Evolutionary conservation across 2,797 vertebrate species (phyloP).

Genomic region (Cynodonichthys magdalenae): DNA sequence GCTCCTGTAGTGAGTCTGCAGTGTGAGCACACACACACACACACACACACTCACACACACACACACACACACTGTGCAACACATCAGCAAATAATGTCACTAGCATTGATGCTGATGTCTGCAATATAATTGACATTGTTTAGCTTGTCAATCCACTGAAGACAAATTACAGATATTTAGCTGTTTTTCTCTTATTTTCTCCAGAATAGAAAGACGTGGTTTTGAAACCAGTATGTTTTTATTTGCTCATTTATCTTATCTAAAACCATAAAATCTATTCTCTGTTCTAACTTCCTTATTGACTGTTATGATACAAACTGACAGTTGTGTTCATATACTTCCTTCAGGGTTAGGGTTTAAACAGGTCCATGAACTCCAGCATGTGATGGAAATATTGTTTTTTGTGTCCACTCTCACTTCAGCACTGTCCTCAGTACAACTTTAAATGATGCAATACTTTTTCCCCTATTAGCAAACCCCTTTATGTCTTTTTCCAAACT

Average conservation of each 20-base stretch:
- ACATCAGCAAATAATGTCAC: constrained; percentile 41
- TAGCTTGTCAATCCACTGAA: constrained; percentile 27
- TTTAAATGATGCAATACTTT: constrained; percentile 57
- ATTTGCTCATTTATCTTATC: too few relatives aligned
- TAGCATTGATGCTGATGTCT: constrained; percentile 32
- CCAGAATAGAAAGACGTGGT: constrained; percentile 19
- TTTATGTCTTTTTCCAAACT: constrained; percentile 19
- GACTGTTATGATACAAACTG: constrained; percentile 57
- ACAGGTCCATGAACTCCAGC: constrained; percentile 41
- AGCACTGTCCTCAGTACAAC: constrained; percentile 46
- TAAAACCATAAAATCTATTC: too few relatives aligned
- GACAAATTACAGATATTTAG: constrained; percentile 33
- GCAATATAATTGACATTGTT: constrained; percentile 17
- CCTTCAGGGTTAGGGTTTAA: constrained; percentile 59
- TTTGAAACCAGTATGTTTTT: too few relatives aligned
- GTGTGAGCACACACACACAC: neutral
- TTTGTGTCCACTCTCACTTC: constrained; percentile 44
- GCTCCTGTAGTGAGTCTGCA: constrained; percentile 3
- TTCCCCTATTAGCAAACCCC: constrained; percentile 41
- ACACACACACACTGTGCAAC: constrained; percentile 10
- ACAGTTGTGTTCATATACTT: constrained; percentile 62
- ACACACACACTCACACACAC: too few relatives aligned
- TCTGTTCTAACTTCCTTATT: constrained; percentile 25
- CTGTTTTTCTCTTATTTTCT: constrained; percentile 21
- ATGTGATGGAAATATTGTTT: constrained; percentile 56